A percentile compares a stretch with the other conserved stretches of the same genome.
Conservation (phyloP, 2,797 vertebrate species). For the Gorsachius magnificus region DNA sequence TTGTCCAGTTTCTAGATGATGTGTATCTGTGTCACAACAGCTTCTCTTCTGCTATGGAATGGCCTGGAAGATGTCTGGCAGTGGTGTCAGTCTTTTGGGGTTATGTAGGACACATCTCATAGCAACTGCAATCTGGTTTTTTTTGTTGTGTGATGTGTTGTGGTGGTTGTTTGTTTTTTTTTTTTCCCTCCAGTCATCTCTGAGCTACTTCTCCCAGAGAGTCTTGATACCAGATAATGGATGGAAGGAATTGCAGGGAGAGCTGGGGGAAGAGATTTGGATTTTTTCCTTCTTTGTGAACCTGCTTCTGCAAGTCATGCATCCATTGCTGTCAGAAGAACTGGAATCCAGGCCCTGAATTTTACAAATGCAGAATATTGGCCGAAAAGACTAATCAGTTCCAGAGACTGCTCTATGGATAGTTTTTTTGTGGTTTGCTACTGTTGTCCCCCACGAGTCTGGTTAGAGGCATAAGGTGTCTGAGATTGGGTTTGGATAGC, state of each 20-base stretch:
- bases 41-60: not conserved
- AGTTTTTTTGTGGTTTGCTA: not conserved
- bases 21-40: not conserved
- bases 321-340: not conserved
- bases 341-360: not conserved
- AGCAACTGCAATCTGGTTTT: not conserved
- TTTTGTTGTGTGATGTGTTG: not conserved
- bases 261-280: accelerated
- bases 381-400: not conserved
- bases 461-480: not conserved
- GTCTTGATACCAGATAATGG: not conserved
- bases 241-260: not conserved
- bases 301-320: not conserved
- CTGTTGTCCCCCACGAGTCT: not conserved
- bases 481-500: not conserved
- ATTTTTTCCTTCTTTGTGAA: not conserved
- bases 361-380: not conserved
- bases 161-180: not conserved
- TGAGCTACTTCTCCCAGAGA: not conserved
- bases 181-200: not conserved
- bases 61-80: not conserved
- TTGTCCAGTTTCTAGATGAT: not conserved
- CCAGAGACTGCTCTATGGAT: not conserved
- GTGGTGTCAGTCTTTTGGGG: not conserved
- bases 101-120: not conserved